phyloP scores from a whole-genome alignment of 2,113 vertebrate species.

The Anhinga anhinga region DNA sequence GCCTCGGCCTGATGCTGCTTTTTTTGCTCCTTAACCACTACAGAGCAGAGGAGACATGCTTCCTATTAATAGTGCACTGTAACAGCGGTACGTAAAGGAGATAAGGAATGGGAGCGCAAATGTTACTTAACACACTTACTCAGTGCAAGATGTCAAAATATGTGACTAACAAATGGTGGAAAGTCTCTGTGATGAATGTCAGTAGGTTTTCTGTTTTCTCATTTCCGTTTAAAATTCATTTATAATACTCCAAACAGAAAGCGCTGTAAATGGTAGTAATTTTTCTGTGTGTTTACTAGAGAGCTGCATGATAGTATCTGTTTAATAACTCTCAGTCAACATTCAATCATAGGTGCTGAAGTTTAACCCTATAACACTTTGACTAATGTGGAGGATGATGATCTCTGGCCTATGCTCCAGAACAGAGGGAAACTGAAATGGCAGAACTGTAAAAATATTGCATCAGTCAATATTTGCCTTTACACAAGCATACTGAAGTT shows the following conservation, averaged over 20 bases:
- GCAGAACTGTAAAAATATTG: neutral
- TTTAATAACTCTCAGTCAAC: neutral
- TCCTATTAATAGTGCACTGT: neutral
- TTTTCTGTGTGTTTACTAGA: neutral
- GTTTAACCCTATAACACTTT: neutral
- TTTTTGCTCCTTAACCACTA: neutral
- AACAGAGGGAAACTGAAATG: neutral
- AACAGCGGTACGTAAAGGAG: neutral
- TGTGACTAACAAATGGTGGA: neutral
- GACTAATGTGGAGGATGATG: neutral
- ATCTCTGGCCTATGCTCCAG: neutral
- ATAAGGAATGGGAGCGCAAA: too few species aligned
- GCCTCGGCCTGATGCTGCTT: neutral
- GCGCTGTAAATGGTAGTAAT: neutral
- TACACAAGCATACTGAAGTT: neutral
- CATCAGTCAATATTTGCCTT: neutral
- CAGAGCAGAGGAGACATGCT: neutral
- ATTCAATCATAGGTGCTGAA: neutral
- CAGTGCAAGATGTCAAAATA: neutral
- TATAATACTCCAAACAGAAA: neutral
- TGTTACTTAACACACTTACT: neutral
- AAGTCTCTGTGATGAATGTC: neutral
- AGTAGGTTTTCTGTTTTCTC: neutral
- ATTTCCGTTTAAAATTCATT: neutral
- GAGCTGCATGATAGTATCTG: neutral